Conservation (phyloP, 2,888 invertebrate genomes). For the Flabesymbios commensalis region DNA sequence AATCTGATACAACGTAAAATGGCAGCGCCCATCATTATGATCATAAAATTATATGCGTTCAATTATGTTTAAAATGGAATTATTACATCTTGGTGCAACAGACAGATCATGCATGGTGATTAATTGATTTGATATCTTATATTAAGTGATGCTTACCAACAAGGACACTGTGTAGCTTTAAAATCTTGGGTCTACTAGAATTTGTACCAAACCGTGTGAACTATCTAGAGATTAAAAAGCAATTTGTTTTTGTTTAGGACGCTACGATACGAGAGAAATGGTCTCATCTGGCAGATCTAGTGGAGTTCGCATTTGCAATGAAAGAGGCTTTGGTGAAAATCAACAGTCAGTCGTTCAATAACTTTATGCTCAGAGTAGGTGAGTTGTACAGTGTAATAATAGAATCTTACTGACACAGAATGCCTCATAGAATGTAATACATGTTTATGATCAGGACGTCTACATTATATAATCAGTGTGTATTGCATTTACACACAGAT, state of each 20-base stretch:
- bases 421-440: no score
- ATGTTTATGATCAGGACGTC: no score
- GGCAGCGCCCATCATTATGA: no score
- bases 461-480: no score
- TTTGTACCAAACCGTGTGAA: neutral
- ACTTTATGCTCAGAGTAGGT: conserved; percentile 88
- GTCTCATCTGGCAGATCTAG: conserved; percentile 75
- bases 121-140: neutral
- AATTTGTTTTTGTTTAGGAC: conserved; percentile 11
- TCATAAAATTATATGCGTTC: no score
- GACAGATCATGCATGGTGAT: no score
- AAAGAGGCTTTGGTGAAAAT: conserved; percentile 80
- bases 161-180: neutral
- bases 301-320: conserved; percentile 87
- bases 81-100: no score
- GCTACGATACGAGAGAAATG: conserved; percentile 64
- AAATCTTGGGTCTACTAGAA: neutral
- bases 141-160: neutral
- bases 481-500: no score
- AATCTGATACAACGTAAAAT: no score
- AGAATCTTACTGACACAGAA: no score
- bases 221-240: neutral
- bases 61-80: no score
- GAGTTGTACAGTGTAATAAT: no score
- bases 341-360: conserved; percentile 88